Base-by-base conservation (phyloP, 2,888 invertebrate species). In the Drosophila dives region DNA sequence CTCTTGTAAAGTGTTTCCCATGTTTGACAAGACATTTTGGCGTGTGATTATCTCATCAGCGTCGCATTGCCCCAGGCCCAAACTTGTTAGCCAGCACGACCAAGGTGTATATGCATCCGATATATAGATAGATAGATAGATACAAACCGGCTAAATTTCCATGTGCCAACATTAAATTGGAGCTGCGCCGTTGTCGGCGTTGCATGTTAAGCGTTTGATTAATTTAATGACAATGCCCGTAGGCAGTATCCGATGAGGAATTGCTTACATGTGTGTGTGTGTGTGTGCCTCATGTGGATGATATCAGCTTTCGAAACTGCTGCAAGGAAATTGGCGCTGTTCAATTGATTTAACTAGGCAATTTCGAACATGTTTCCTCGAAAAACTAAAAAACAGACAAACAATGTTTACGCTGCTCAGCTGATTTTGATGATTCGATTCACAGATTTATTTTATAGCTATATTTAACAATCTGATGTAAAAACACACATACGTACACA, bases 161-260 rank as follows among this genome's bases (percentile, higher is more conserved):
- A 89, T 86, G 84, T 85, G 89, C 80, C 87, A 75, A 86, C 89
- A 88, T 77, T 64, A 66, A 80, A 81, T 78, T 78, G 82, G 68
- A 78, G 83, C 81, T 86, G 83, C 70, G 81, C 72, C 36, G 77
- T 64, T 63, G 75, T 65, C 67, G 67, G 64, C 51, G 69, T 59
- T 75, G 82, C 87, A 84, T 64, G 83, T 85, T 83, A 75, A 84
- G 69, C 87, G 87, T 64, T 85, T 85, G 89, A 86, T 85, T 85
- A 85, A 89, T 85, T 89, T 89, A 89, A 87, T 85, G 82, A 87
- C 82, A 80, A 80, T 86, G 82, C 82, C 89, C 73, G 74, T 65
- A 67, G 85, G 89, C 82, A 69, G 59, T 59, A 68, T 72, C 60
- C 64, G 64, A 70, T 71, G 77, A 45, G 62, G 64, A 79, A 69